Base-by-base conservation (phyloP, 2,113 vertebrate species). In the Psophia crepitans region DNA sequence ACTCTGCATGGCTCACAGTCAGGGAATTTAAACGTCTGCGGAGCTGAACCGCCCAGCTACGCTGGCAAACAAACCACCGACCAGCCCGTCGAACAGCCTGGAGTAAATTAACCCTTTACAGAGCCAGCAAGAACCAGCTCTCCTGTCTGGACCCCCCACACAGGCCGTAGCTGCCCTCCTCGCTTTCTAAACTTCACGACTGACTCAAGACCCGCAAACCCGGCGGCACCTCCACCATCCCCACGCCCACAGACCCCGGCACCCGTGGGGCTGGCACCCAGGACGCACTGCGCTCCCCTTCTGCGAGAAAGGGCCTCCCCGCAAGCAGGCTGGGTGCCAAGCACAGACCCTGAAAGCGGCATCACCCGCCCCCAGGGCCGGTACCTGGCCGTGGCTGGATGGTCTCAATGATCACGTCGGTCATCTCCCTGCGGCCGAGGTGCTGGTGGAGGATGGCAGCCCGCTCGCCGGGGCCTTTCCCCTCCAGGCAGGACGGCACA, bases 401-500 rank as follows among this genome's bases (percentile, higher is more conserved):
- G 15, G 99, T 99, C 93, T 99, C 99, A 78, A 99, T 99, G n/a
- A 99, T 99, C 98, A 99, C 98, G 91, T 99, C 99, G 9, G 99
- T 99, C 99, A 99, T 99, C 91, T 99, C 99, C 92, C 99, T 97
- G 95, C 99, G 99, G 64, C 99, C 99, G 8, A 99, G 98, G 93
- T 99, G 99, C 89, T 99, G 99, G 97, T 99, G 99, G 80, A 99
- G 98, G 19, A 99, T 96, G 12, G 98, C 97, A 4, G 98, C 96
- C 94, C 98, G 98, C 74, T 99, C 99, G 37, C 98, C 98, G 18
- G 99, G 98, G 8, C 98, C 98, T 94, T 99, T 99, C 24, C 99
- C 99, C 53, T 98, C 97, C 96, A 99, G 97, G 35, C 97, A 97
- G 74, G 97, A 96, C 65, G 97, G 86, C 14, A 92, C 41, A 8